phyloP scores from a whole-genome alignment of 2,113 vertebrate genomes.

The Orcinus orca region DNA sequence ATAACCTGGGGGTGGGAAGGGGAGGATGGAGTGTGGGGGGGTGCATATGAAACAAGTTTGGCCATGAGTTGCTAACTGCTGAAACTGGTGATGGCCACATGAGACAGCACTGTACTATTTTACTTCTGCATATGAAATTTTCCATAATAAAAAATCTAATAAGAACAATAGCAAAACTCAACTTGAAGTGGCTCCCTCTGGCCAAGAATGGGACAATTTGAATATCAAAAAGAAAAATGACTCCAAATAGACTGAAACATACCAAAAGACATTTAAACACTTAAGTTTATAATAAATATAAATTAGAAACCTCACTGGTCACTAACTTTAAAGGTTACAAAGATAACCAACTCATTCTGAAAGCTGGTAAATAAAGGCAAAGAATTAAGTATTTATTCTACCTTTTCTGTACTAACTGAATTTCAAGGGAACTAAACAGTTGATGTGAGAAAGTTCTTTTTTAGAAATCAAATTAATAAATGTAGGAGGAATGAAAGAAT shows the following conservation, averaged over 20 bases:
- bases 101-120: neutral
- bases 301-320: conserved; percentile 4
- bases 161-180: conserved; percentile 8
- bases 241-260: neutral
- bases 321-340: neutral
- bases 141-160: conserved; percentile 32
- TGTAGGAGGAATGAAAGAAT: conserved; percentile 11
- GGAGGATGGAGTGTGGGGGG: neutral
- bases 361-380: conserved; percentile 36
- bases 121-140: conserved; percentile 1
- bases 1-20: neutral
- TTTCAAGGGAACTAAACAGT: conserved; percentile 1
- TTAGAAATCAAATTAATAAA: conserved; percentile 36
- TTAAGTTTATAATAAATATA: conserved; percentile 15
- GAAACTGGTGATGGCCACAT: neutral
- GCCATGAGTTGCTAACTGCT: neutral
- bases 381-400: neutral
- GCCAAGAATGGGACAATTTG: neutral
- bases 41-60: neutral
- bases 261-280: neutral
- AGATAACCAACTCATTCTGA: neutral
- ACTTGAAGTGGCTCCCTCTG: neutral
- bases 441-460: neutral
- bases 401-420: neutral
- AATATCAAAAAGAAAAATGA: conserved; percentile 25